These are phyloP conservation scores for Sebastes baramenuke DNA, from an alignment of 2,797 vertebrate genomes.

Conservation along the genomic window DNA sequence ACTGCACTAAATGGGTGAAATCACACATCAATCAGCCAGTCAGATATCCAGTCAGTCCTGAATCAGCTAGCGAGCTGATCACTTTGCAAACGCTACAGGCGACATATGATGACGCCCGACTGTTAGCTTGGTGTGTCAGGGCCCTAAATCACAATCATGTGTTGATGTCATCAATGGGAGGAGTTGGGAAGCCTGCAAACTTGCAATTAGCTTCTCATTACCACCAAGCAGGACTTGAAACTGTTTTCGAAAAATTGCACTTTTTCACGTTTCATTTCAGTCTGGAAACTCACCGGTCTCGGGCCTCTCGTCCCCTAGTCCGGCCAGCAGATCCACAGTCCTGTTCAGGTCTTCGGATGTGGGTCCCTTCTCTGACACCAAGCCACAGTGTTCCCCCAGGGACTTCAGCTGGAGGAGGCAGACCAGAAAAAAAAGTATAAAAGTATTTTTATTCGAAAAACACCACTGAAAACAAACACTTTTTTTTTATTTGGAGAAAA, in stretches of 20 bases:
- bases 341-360: slow-evolving; percentile 94
- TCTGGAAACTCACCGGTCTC: slow-evolving; percentile 87
- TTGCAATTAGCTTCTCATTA: not conserved
- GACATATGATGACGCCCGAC: not conserved
- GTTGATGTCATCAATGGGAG: not conserved
- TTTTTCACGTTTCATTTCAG: not conserved
- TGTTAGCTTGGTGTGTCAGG: not conserved
- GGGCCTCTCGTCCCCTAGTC: slow-evolving; percentile 92
- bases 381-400: slow-evolving; percentile 94
- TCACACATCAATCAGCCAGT: not conserved
- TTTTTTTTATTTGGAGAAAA: not conserved
- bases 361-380: slow-evolving; percentile 91
- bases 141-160: not conserved
- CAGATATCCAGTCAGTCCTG: not conserved
- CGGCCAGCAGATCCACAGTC: slow-evolving; percentile 95
- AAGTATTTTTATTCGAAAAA: not conserved
- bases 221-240: not conserved
- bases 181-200: not conserved
- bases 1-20: not conserved
- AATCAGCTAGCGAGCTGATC: not conserved
- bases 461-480: not conserved
- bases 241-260: too few relatives aligned
- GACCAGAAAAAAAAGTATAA: not conserved
- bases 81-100: not conserved
- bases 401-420: slow-evolving; percentile 85